Conservation (phyloP, 2,888 invertebrate genomes). For the Lasioglossum marginatum region DNA sequence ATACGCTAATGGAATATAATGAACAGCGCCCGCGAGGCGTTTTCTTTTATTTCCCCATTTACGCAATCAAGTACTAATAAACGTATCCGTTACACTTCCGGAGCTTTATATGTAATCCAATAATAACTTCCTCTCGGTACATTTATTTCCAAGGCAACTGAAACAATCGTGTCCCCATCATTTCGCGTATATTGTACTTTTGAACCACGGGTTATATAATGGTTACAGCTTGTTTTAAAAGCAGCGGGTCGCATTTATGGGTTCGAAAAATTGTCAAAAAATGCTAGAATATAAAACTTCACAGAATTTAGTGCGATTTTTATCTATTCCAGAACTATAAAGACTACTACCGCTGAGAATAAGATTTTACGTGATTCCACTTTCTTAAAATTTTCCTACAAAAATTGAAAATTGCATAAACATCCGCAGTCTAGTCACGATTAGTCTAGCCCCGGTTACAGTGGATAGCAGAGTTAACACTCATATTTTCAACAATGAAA, state of each 20-base stretch:
- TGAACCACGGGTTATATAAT: conserved; percentile 36
- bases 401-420: no score
- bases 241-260: background rate
- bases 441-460: no score
- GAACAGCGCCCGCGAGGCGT: background rate
- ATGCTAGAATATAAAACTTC: no score
- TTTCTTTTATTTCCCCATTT: background rate
- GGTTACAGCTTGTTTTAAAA: conserved; percentile 8
- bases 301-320: no score
- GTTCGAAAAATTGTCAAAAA: no score
- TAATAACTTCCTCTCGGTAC: conserved; percentile 59
- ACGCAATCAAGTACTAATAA: conserved; percentile 17
- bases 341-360: no score
- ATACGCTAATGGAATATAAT: background rate
- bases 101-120: conserved; percentile 35
- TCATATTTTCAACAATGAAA: no score
- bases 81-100: conserved; percentile 36
- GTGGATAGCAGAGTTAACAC: no score
- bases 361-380: no score
- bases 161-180: conserved; percentile 50
- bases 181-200: conserved; percentile 34
- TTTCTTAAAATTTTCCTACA: no score
- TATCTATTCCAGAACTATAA: no score
- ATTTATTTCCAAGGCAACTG: conserved; percentile 41
- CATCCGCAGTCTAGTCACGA: background rate